phyloP scores from a whole-genome alignment of 2,113 vertebrate species.

The Oryzias woworae region DNA sequence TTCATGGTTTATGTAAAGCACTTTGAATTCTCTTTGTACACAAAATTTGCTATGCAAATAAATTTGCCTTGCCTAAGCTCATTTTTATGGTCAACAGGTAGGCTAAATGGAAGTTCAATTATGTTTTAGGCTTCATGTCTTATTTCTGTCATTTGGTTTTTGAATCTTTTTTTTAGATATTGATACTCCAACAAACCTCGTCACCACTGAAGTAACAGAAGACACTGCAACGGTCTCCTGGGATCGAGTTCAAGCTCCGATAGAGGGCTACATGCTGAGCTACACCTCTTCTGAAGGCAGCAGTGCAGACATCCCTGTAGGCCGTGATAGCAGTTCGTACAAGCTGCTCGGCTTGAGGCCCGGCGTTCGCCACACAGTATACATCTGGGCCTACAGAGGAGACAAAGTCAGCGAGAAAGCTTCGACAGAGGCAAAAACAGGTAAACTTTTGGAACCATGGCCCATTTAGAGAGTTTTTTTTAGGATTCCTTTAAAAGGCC shows the following conservation, averaged over 20 bases:
- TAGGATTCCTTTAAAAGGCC: not conserved
- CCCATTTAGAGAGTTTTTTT: not conserved
- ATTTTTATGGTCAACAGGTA: not conserved
- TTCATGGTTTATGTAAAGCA: too few species aligned
- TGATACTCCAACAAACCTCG: constrained; percentile 71
- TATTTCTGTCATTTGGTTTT: not conserved
- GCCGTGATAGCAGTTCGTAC: constrained; percentile 68
- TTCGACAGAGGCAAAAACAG: constrained; percentile 76
- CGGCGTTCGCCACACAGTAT: constrained; percentile 77
- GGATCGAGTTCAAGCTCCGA: constrained; percentile 73
- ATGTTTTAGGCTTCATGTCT: constrained; percentile 1
- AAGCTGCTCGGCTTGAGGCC: constrained; percentile 78
- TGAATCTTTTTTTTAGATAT: constrained; percentile 55
- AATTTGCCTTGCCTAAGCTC: too few species aligned
- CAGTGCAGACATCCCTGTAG: constrained; percentile 71
- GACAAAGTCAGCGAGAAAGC: constrained; percentile 76
- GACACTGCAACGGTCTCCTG: constrained; percentile 75
- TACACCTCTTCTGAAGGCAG: constrained; percentile 78
- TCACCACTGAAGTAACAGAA: constrained; percentile 75
- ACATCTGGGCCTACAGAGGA: constrained; percentile 81
- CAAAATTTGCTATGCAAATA: too few species aligned
- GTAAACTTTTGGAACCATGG: constrained; percentile 50
- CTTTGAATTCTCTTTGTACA: too few species aligned
- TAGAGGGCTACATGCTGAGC: constrained; percentile 81
- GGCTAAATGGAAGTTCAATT: not conserved